Conservation (phyloP, 2,888 invertebrate species). For the Disparrhopalites patrizii region DNA sequence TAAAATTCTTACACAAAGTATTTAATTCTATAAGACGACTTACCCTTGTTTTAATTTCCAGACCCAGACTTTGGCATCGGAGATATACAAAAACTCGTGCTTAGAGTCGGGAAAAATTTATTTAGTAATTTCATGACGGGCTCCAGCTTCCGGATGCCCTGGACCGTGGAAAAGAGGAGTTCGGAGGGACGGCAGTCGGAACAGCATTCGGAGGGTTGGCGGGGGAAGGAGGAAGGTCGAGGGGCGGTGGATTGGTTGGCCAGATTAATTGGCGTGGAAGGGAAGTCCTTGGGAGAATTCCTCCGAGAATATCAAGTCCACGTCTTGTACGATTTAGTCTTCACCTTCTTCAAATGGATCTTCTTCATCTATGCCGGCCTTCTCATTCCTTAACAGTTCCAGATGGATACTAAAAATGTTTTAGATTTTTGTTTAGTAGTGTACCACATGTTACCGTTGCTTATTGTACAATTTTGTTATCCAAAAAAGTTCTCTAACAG, state of each 20-base stretch:
- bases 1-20: background rate
- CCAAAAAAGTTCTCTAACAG: too few relatives aligned
- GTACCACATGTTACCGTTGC: too few relatives aligned
- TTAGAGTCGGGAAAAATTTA: constrained; percentile 9
- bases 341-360: constrained; percentile 48
- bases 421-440: too few relatives aligned
- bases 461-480: too few relatives aligned
- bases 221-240: constrained; percentile 20
- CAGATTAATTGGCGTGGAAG: constrained; percentile 45
- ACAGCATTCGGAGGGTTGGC: too few relatives aligned
- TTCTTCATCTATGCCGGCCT: constrained; percentile 48
- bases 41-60: background rate
- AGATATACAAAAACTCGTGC: constrained; percentile 11
- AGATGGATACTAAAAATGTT: background rate
- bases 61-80: constrained; percentile 4
- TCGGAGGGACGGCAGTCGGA: too few relatives aligned
- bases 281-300: constrained; percentile 47
- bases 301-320: constrained; percentile 48
- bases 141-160: background rate
- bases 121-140: constrained; percentile 26
- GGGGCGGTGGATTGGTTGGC: constrained; percentile 46
- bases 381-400: constrained; percentile 41
- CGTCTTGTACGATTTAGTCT: constrained; percentile 47
- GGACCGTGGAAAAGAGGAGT: background rate
- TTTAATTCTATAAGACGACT: background rate